Evolutionary conservation across 2,888 invertebrate species (phyloP), one percentile per base, ranked within the genome.

Genomic region (Pammene fasciana): DNA sequence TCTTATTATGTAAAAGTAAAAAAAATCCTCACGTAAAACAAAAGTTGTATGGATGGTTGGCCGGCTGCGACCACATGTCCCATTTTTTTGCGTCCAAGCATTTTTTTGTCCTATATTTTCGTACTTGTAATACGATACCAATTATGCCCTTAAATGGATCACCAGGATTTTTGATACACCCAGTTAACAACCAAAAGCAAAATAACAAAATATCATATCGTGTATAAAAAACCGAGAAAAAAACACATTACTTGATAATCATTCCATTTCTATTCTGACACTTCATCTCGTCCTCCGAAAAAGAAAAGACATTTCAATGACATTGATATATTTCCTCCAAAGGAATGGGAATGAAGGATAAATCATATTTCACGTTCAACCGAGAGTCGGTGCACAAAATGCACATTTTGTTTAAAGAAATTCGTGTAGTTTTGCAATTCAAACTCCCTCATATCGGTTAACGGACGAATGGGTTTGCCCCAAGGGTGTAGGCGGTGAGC

Each of bases 381-480:
- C 36, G 61, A 36, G n/a, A 13, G 52, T 50, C 70, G 74, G 73
- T 72, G 72, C 68, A 55, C 65, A 56, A 70, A 72, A 72, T 71
- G 74, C 50, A 67, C 72, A 72, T 68, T 72, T 72, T 65, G 70
- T 57, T 72, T 68, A 67, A 72, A 76, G 79, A 80, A 73, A 75
- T 76, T 75, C 75, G 72, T 78, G 78, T 86, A 86, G 88, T 87
- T 90, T 89, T 89, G 89, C 89, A 88, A 89, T 90, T 89, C 89
- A 86, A 88, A 89, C 88, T 86, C 80, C 80, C 86, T 86, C 87
- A 84, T 90, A 89, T 90, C 90, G 86, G 86, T 89, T 88, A 81
- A 84, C 86, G 83, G 87, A 81, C 85, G 87, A 86, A 84, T 81
- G 86, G 80, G 78, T 85, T 75, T 75, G 76, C 75, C 72, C 71